A percentile compares a stretch with the other conserved stretches of the same genome.
Conservation (phyloP, 2,888 invertebrate species). For the Aphodius granarius region DNA sequence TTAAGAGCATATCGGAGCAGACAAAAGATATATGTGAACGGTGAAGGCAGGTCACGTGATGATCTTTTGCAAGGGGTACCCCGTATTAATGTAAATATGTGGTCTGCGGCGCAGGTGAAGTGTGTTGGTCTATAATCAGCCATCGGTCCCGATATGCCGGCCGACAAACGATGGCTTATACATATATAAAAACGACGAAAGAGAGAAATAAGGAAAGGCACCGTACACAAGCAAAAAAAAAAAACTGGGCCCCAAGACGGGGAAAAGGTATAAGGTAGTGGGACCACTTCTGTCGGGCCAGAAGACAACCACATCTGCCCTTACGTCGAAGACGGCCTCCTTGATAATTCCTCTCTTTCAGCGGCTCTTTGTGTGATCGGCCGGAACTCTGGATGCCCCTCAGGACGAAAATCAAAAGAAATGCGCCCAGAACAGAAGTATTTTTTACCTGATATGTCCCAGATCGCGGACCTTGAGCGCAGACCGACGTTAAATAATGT, state of each 20-base stretch:
- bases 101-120: conserved; percentile 35
- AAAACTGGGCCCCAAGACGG: conserved; percentile 14
- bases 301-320: conserved; percentile 35
- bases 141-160: conserved; percentile 46
- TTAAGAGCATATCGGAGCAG: neutral
- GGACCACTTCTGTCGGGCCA: conserved; percentile 39
- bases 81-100: conserved; percentile 35
- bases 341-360: neutral
- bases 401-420: neutral
- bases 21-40: neutral
- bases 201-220: conserved; percentile 1
- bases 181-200: neutral
- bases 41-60: neutral
- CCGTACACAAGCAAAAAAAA: conserved; percentile 28
- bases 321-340: conserved; percentile 8
- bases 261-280: conserved; percentile 32
- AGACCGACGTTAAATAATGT: neutral
- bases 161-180: conserved; percentile 41
- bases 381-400: neutral
- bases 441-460: neutral
- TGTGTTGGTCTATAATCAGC: conserved; percentile 39
- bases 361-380: neutral
- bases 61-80: neutral
- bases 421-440: neutral
- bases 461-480: neutral